Percentiles rank a stretch among this genome's conserved stretches.
Evolutionary conservation across 2,888 invertebrate species (phyloP).

Genomic region (Dynastes hyllus): DNA sequence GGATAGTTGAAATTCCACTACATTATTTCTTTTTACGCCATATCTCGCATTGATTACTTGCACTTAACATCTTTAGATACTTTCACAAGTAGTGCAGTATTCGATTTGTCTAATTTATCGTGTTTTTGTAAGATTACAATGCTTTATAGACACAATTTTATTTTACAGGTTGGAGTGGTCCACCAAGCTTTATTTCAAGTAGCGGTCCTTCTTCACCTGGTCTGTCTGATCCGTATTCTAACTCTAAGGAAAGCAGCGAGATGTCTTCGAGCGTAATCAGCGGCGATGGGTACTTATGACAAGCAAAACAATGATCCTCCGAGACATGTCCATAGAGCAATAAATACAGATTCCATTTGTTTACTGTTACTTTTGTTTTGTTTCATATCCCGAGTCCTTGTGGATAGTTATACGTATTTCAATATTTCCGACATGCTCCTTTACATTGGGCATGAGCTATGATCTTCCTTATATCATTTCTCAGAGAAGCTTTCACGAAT

Average conservation of each 20-base stretch:
- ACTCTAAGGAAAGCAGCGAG: slow-evolving; percentile 76
- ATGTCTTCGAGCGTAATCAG: slow-evolving; percentile 78
- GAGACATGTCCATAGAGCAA: slow-evolving; percentile 50
- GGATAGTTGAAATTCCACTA: too few relatives aligned
- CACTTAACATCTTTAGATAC: too few relatives aligned
- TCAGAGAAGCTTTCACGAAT: slow-evolving; percentile 43
- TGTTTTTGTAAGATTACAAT: too few relatives aligned
- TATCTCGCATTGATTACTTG: too few relatives aligned
- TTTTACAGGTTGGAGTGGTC: slow-evolving; percentile 84
- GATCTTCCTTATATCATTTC: slow-evolving; percentile 4
- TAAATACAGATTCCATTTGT: slow-evolving; percentile 52
- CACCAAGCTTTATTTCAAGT: slow-evolving; percentile 87
- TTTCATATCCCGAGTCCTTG: slow-evolving; percentile 43
- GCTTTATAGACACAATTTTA: neutral
- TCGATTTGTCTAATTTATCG: too few relatives aligned
- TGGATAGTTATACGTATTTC: slow-evolving; percentile 14
- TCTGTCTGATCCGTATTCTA: slow-evolving; percentile 75
- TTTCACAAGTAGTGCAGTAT: too few relatives aligned
- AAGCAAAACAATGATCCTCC: slow-evolving; percentile 51
- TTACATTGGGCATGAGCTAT: slow-evolving; percentile 25
- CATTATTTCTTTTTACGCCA: too few relatives aligned
- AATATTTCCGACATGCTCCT: slow-evolving; percentile 19
- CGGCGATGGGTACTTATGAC: slow-evolving; percentile 74
- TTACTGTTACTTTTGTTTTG: slow-evolving; percentile 52
- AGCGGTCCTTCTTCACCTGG: slow-evolving; percentile 89